Evolutionary conservation across 2,888 invertebrate genomes (phyloP).

Genomic region (Aricia artaxerxes): DNA sequence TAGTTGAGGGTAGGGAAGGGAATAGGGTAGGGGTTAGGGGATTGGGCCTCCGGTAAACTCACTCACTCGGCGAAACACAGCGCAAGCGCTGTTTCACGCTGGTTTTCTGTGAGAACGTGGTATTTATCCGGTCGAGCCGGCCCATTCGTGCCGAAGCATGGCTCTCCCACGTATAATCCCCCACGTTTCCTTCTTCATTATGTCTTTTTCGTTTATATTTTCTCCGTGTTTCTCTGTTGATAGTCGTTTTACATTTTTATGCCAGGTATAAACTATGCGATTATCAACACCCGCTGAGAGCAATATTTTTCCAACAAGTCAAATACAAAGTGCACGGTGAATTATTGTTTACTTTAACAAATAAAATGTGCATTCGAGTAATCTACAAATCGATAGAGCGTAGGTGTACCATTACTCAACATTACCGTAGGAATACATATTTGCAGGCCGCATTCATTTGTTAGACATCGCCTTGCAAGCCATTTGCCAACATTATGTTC

Average conservation of each 20-base stretch:
- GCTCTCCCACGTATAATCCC: too few relatives aligned
- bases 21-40: too few relatives aligned
- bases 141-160: too few relatives aligned
- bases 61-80: too few relatives aligned
- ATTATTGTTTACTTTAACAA: conserved; percentile 26
- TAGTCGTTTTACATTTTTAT: not conserved
- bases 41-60: too few relatives aligned
- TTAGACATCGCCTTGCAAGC: conserved; percentile 50
- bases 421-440: conserved; percentile 37
- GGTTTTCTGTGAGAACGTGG: too few relatives aligned
- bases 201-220: not conserved
- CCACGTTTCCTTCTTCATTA: too few relatives aligned
- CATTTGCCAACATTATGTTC: conserved; percentile 68
- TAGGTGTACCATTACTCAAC: conserved; percentile 39
- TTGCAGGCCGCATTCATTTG: conserved; percentile 48
- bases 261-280: not conserved
- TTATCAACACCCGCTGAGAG: conserved; percentile 3
- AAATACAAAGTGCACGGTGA: conserved; percentile 18
- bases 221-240: not conserved
- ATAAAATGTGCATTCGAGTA: conserved; percentile 32
- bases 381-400: conserved; percentile 38
- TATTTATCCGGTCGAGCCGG: too few relatives aligned
- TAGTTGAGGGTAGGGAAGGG: too few relatives aligned
- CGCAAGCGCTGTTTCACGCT: too few relatives aligned
- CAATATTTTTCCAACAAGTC: conserved; percentile 6